These are phyloP conservation scores for Rhinoderma darwinii DNA, from an alignment of 2,113 vertebrate genomes.

Conservation along the genomic window DNA sequence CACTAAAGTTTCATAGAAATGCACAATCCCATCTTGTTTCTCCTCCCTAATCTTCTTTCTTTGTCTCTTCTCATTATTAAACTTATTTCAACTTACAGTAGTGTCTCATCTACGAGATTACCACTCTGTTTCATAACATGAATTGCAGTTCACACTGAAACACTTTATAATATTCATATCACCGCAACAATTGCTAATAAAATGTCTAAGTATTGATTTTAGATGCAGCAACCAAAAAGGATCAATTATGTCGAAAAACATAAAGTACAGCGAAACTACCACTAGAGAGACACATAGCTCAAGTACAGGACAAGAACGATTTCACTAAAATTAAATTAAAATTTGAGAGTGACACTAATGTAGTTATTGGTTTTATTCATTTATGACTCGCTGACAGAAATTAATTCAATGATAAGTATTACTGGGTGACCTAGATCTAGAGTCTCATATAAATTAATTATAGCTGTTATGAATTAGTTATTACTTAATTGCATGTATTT, in stretches of 20 bases:
- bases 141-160: too few relatives aligned
- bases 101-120: too few relatives aligned
- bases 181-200: not conserved
- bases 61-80: too few relatives aligned
- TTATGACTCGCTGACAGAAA: conserved; percentile 36
- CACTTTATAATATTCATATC: too few relatives aligned
- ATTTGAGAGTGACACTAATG: conserved; percentile 21
- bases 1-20: too few relatives aligned
- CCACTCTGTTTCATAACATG: too few relatives aligned
- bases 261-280: not conserved
- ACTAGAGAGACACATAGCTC: not conserved
- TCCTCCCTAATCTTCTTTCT: too few relatives aligned
- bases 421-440: conserved; percentile 39
- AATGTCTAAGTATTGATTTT: not conserved
- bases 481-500: conserved; percentile 28
- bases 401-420: conserved; percentile 33
- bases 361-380: conserved; percentile 38
- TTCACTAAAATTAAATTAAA: conserved; percentile 21
- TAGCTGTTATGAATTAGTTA: conserved; percentile 38
- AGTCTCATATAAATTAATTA: conserved; percentile 44
- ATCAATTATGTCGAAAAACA: not conserved
- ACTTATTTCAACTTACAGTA: too few relatives aligned
- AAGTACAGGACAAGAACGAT: not conserved
- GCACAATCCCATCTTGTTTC: too few relatives aligned
- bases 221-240: not conserved